Base-by-base conservation (phyloP, 2,888 invertebrate species). In the Schizaphis graminum region DNA sequence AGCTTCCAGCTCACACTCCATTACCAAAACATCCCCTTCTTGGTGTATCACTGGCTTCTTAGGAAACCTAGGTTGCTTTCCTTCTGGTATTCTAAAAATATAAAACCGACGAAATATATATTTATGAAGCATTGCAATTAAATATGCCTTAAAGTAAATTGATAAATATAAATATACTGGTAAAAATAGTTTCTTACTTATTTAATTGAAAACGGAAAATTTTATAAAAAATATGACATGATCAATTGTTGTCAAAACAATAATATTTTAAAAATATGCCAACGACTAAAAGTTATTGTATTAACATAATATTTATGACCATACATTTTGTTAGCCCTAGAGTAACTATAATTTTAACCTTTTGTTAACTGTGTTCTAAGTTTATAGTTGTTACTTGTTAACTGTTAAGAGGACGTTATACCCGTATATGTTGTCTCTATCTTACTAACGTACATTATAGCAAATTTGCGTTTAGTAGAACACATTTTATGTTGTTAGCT, bases 41-140 rank as follows among this genome's bases (percentile, higher is more conserved):
- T 99, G 99, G 95, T 98, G 97, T 95, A 99, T 99, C 95, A 98
- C 98, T 95, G 99, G 99, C 96, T 99, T 99, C 97, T 99, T 98
- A 95, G 99, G 99, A 96, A 99, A 99, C 95, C 99, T 97, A 95
- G 99, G 99, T 95, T 98, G 97, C 96, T 98, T 98, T 95, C 98
- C 99, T 96, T 98, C 98, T 95, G 99, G 98, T 96, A 99, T 98
- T 97, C 98, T 98, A 97, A 96, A 95, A 91, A 93, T 57, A 56
- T 67, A 94, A 94, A 49, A 61, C 28, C 41, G 47, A 91, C 41
- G 7, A 84, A 91, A n/a, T 56, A n/a, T 56, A 88, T 77, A 35
- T 41, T 35, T 77, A 77, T 21, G 7, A 35, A 35, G 77, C 77
- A 3, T 35, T 77, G 8, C 21, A 26, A 57, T 57, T 57, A 1